phyloP scores from a whole-genome alignment of 2,888 invertebrate species.

The Napeogenes sylphis region DNA sequence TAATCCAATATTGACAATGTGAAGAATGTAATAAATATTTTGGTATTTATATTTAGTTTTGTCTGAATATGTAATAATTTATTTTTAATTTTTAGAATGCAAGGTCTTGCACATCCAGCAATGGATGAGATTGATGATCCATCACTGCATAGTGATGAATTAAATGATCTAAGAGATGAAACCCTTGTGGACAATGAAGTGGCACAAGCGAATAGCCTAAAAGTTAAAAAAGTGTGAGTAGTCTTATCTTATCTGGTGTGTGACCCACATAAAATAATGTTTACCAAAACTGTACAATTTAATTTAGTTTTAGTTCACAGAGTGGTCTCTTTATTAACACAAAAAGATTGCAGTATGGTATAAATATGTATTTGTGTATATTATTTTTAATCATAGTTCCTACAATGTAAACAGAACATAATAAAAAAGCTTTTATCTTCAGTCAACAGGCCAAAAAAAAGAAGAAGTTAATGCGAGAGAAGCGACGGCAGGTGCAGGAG shows the following conservation, averaged over 20 bases:
- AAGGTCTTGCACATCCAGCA: slow-evolving; percentile 55
- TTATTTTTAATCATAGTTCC: too few species aligned
- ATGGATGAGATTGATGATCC: slow-evolving; percentile 65
- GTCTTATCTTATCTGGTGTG: not conserved
- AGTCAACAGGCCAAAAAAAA: slow-evolving; percentile 58
- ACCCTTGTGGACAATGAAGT: slow-evolving; percentile 39
- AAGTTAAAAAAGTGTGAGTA: slow-evolving; percentile 63
- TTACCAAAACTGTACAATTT: not conserved
- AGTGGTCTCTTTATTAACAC: too few species aligned
- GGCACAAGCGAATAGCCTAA: slow-evolving; percentile 45
- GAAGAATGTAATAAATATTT: slow-evolving; percentile 1
- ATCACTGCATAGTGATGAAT: slow-evolving; percentile 45
- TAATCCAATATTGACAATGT: not conserved
- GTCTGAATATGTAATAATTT: not conserved
- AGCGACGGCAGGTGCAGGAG: slow-evolving; percentile 57
- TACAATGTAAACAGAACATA: not conserved
- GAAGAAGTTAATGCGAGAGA: slow-evolving; percentile 54
- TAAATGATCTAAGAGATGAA: slow-evolving; percentile 50
- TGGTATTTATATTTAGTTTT: not conserved
- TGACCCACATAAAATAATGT: not conserved
- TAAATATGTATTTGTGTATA: too few species aligned
- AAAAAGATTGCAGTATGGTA: too few species aligned
- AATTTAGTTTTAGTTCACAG: too few species aligned
- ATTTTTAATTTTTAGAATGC: slow-evolving; percentile 32
- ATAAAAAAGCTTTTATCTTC: slow-evolving; percentile 7